Evolutionary conservation across 30 jellyfish, hydroid and myxozoan genomes (phyloP), one percentile per base, ranked within the genome.

Genomic region (Hydractinia echinata): DNA sequence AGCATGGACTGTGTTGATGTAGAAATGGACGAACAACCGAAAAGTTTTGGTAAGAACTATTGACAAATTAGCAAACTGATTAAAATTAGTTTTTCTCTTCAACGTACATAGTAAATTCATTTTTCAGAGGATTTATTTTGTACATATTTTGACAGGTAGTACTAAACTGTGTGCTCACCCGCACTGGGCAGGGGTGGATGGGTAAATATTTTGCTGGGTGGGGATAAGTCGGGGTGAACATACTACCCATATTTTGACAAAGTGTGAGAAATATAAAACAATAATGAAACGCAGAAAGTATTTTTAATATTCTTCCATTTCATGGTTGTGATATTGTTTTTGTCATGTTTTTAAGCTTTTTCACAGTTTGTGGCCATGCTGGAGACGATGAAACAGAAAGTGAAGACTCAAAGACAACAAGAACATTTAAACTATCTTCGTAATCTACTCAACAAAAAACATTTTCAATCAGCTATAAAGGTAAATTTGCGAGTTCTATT

Each of bases 301-400:
- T 30, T 30, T 30, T 30, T 13, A 58, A 58, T 18, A 11, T 58
- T 58, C 2, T 11, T 58, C 1, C 15, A 18, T 13, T 58, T 58
- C 69, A 18, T 58, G 15, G 19, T 58, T 58, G 69, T 11, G 19
- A 18, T 58, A 13, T 11, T 58, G 16, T 8, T 19, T 66, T 79
- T 66, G 62, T 50, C 21, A 14, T 55, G 55, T 68, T 53, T 61
- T 69, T 4, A 74, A 94, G 99, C 93, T 11, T 76, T 86, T n/a
- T 90, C 99, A 5, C 21, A 87, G 21, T 94, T 94, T 82, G 86
- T 94, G 54, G 96, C 96, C 19, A 19, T 88, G 86, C 71, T 94
- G 56, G 99, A 87, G 60, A 83, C 76, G 53, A 49, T 94, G 95
- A 88, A 85, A 67, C 76, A 73, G 80, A 94, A 88, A 61, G 14